These are phyloP conservation scores for Diplazon laetatorius DNA, from an alignment of 2,888 invertebrate genomes.

Conservation along the genomic window DNA sequence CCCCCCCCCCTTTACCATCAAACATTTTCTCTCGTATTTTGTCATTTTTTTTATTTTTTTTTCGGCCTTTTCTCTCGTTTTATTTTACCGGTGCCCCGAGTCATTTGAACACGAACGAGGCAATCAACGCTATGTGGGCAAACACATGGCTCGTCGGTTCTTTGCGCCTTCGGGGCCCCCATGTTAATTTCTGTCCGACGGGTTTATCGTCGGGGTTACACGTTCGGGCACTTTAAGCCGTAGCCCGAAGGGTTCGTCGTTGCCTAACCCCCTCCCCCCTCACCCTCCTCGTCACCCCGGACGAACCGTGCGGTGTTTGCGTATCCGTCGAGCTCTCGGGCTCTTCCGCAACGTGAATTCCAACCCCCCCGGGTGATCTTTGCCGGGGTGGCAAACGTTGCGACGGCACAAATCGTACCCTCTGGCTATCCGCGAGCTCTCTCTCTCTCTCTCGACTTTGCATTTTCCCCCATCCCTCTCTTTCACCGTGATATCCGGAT, in stretches of 20 bases:
- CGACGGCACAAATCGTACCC: slow-evolving; percentile 38
- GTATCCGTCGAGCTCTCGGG: slow-evolving; percentile 4
- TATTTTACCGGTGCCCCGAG: no score
- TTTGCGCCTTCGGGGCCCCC: slow-evolving; percentile 25
- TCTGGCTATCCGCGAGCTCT: slow-evolving; percentile 38
- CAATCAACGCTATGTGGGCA: slow-evolving; percentile 23
- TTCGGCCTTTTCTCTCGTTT: neutral
- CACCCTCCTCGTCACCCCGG: slow-evolving; percentile 21
- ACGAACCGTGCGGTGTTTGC: slow-evolving; percentile 28
- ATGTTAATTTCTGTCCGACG: slow-evolving; percentile 25
- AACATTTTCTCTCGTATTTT: neutral
- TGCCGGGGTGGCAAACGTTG: slow-evolving; percentile 4
- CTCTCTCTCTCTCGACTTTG: slow-evolving; percentile 24
- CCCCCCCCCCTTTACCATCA: neutral
- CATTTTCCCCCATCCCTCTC: slow-evolving; percentile 10
- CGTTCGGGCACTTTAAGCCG: slow-evolving; percentile 44
- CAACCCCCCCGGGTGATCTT: slow-evolving; percentile 22
- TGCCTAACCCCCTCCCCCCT: no score
- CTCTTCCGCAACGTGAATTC: slow-evolving; percentile 14
- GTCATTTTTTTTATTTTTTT: neutral
- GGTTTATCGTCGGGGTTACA: slow-evolving; percentile 16
- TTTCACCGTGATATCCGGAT: slow-evolving; percentile 13
- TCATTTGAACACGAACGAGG: slow-evolving; percentile 11
- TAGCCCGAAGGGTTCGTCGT: slow-evolving; percentile 51
- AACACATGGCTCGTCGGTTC: slow-evolving; percentile 1